Conservation (phyloP, 1,140 invertebrate genomes). For the Cotesia typhae region DNA sequence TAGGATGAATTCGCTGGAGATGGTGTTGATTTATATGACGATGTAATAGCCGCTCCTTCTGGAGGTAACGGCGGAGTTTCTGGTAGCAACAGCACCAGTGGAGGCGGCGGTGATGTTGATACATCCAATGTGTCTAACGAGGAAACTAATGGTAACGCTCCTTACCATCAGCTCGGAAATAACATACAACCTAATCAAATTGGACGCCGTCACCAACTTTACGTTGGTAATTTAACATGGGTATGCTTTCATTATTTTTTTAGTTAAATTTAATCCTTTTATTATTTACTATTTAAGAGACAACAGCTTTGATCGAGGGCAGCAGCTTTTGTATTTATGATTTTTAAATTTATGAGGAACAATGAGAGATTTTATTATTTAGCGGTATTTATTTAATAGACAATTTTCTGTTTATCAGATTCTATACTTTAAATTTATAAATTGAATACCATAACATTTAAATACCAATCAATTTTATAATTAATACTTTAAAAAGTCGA, state of each 20-base stretch:
- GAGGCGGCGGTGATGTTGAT: constrained; percentile 55
- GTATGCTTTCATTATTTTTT: constrained; percentile 57
- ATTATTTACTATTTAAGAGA: constrained; percentile 14
- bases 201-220: constrained; percentile 85
- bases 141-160: constrained; percentile 75
- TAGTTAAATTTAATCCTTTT: constrained; percentile 26
- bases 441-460: too few relatives aligned
- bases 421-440: too few relatives aligned
- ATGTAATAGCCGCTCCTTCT: constrained; percentile 87
- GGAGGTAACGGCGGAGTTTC: constrained; percentile 60
- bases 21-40: constrained; percentile 94
- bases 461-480: too few relatives aligned
- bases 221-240: constrained; percentile 95
- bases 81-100: constrained; percentile 52
- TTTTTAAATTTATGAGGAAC: too few relatives aligned
- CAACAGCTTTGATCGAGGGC: too few relatives aligned
- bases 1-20: constrained; percentile 87
- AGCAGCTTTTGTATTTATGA: too few relatives aligned
- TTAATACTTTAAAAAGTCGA: too few relatives aligned
- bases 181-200: constrained; percentile 77
- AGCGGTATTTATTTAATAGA: too few relatives aligned
- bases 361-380: too few relatives aligned
- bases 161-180: constrained; percentile 72
- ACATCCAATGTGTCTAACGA: constrained; percentile 68
- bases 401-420: too few relatives aligned